Base-by-base conservation (phyloP, 2,888 invertebrate species). In the Tromatobia lineatoria region DNA sequence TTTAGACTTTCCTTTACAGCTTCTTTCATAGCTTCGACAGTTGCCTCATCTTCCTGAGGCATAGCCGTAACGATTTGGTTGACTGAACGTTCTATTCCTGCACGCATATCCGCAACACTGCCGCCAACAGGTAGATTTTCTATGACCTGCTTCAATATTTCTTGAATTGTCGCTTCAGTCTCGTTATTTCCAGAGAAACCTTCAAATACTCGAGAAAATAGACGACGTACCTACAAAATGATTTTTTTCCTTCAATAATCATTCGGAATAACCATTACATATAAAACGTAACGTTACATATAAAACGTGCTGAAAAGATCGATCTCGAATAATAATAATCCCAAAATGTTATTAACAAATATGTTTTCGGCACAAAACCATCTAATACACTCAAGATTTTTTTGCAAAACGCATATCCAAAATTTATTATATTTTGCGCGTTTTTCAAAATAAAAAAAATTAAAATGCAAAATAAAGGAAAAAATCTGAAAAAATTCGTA, bases 41-140 rank as follows among this genome's bases (percentile, higher is more conserved):
- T 82, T 67, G 77, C 82, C 1, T 87, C 84, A 54, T 87, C 78
- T 57, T 82, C 70, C 42, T 66, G 78, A 23, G 85, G 76, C 42
- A 87, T 23, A 52, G 42, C 34, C n/a, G 64, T 78, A 47, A 87
- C 81, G 29, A 87, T 86, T 47, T 61, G 78, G 52, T 88, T 77
- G 13, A 88, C 74, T 75, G 86, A 81, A 38, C 76, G 69, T 25
- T 88, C 85, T 25, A 89, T 88, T 59, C 80, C 86, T 11, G 67
- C 78, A 13, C 76, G 82, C n/a, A 87, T 66, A 76, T 88, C 87
- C 8, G 70, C 61, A 23, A 69, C 59, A 34, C 66, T 83, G 18
- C 79, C 86, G 1, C 57, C 78, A 8, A 80, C 69, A 8, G 85
- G 81, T 52, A 88, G 67, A 74, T 76, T 85, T 52, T 85, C 75